Percentiles rank a stretch among this genome's conserved stretches.
These are phyloP conservation scores for Gymnocephalus cernua DNA, from an alignment of 2,113 vertebrate species.

Conservation along the genomic window DNA sequence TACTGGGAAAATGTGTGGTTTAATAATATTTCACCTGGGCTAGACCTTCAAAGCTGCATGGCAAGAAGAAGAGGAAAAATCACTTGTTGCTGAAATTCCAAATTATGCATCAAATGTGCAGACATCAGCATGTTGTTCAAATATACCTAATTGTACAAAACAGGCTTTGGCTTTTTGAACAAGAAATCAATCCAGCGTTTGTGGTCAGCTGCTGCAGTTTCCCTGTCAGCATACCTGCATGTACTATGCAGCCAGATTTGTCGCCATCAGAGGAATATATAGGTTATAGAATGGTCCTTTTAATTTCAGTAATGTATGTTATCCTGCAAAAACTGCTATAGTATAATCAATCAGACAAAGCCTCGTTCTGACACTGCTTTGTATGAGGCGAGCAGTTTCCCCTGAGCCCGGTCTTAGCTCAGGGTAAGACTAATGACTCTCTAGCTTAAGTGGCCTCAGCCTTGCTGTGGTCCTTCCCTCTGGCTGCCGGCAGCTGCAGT, in stretches of 20 bases:
- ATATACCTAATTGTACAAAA: conserved; percentile 73
- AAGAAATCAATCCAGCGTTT: conserved; percentile 10
- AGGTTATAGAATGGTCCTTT: conserved; percentile 19
- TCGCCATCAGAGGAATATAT: conserved; percentile 13
- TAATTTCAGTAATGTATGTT: conserved; percentile 31
- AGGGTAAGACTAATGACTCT: conserved; percentile 69
- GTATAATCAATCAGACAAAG: conserved; percentile 62
- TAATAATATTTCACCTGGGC: conserved; percentile 45
- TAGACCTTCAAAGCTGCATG: conserved; percentile 33
- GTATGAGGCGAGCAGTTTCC: conserved; percentile 32
- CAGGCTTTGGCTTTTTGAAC: neutral
- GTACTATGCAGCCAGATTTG: neutral
- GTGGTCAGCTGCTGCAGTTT: conserved; percentile 6
- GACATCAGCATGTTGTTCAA: conserved; percentile 12
- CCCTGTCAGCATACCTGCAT: neutral
- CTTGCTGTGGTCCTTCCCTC: conserved; percentile 3
- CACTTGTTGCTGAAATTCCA: conserved; percentile 23
- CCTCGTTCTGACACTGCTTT: conserved; percentile 35
- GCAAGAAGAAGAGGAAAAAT: conserved; percentile 32
- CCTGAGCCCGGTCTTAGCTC: conserved; percentile 45
- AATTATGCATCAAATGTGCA: conserved; percentile 17
- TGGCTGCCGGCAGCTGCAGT: conserved; percentile 35
- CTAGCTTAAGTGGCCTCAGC: conserved; percentile 54
- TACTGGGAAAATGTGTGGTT: conserved; percentile 46
- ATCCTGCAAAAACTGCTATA: conserved; percentile 40